Conservation (phyloP, 2,888 invertebrate genomes). For the Unio delphinus region DNA sequence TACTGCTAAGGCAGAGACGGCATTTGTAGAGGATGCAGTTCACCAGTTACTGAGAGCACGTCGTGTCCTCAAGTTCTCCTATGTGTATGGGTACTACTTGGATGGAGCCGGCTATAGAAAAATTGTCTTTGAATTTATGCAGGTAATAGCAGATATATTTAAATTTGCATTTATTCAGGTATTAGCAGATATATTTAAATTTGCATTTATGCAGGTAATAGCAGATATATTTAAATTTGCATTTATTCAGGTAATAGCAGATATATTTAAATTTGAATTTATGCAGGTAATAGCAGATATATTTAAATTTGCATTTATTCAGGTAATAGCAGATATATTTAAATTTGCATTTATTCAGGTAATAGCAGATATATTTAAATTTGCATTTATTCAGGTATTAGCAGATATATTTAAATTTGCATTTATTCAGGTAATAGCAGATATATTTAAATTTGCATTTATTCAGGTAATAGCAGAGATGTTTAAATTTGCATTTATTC, state of each 20-base stretch:
- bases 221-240: too few relatives aligned
- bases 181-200: not conserved
- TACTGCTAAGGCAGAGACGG: slow-evolving; percentile 67
- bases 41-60: slow-evolving; percentile 77
- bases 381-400: not conserved
- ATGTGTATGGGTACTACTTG: slow-evolving; percentile 80
- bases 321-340: too few relatives aligned
- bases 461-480: too few relatives aligned
- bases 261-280: too few relatives aligned
- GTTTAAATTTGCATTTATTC: slow-evolving; percentile 82
- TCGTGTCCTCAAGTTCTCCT: slow-evolving; percentile 78
- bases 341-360: slow-evolving; percentile 83
- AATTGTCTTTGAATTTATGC: slow-evolving; percentile 81
- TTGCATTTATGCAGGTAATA: not conserved
- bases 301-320: too few relatives aligned
- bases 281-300: too few relatives aligned
- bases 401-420: too few relatives aligned
- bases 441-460: not conserved
- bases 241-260: too few relatives aligned
- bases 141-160: slow-evolving; percentile 72
- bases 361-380: slow-evolving; percentile 20
- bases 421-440: slow-evolving; percentile 78
- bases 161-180: not conserved
- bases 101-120: slow-evolving; percentile 79
- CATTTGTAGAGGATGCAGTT: slow-evolving; percentile 79